Conservation (phyloP, 2,888 invertebrate species). For the Lasius fuliginosus region DNA sequence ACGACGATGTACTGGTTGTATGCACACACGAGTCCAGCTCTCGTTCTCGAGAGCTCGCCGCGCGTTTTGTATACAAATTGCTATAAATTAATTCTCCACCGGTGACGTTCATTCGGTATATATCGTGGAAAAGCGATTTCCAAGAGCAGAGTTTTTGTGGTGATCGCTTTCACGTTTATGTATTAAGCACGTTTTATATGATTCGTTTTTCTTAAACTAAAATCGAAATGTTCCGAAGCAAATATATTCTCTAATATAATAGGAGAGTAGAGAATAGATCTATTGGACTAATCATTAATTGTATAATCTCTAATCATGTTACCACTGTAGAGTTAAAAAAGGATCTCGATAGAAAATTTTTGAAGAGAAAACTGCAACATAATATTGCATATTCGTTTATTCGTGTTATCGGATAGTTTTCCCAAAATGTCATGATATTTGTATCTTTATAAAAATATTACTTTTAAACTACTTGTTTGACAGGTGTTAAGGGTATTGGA, state of each 20-base stretch:
- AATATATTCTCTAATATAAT: neutral
- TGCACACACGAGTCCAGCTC: neutral
- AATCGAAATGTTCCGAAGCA: neutral
- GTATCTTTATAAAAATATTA: neutral
- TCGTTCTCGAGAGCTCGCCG: neutral
- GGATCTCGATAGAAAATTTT: neutral
- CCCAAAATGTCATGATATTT: neutral
- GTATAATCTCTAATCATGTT: neutral
- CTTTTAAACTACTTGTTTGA: neutral
- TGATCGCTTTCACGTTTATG: neutral
- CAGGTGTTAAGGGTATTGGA: conserved; percentile 81
- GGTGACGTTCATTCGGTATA: neutral
- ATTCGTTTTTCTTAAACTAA: neutral
- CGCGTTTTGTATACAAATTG: neutral
- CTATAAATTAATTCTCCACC: neutral
- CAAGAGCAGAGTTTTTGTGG: neutral
- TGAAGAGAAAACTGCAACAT: neutral
- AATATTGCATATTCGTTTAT: neutral
- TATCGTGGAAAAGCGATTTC: neutral
- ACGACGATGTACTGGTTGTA: conserved; percentile 23
- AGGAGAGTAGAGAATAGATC: neutral
- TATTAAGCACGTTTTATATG: neutral
- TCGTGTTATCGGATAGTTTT: neutral
- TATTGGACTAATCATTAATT: neutral
- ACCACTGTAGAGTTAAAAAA: neutral